A percentile compares a stretch with the other conserved stretches of the same genome.
Evolutionary conservation across 2,888 invertebrate genomes (phyloP).

Genomic region (Drosophila hamatofila): DNA sequence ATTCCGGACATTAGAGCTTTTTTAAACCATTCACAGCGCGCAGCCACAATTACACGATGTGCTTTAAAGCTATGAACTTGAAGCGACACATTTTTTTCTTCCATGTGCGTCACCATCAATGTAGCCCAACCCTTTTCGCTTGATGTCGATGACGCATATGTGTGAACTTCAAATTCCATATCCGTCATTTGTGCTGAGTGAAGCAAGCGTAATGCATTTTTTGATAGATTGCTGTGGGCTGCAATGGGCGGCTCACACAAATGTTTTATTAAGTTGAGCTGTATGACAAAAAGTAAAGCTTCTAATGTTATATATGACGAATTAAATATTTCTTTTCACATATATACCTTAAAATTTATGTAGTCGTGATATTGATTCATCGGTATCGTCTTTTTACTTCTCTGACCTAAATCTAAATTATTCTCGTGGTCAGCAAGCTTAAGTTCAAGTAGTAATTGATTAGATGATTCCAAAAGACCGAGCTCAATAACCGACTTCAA

Average conservation of each 20-base stretch:
- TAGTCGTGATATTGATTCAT: constrained; percentile 75
- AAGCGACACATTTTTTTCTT: constrained; percentile 13
- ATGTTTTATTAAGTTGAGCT: constrained; percentile 87
- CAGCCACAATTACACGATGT: constrained; percentile 89
- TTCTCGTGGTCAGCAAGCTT: constrained; percentile 66
- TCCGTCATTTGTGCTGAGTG: constrained; percentile 87
- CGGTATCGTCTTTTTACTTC: constrained; percentile 39
- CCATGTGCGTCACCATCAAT: background rate
- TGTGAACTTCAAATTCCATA: constrained; percentile 88
- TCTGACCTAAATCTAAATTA: constrained; percentile 55
- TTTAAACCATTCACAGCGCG: constrained; percentile 89
- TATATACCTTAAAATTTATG: constrained; percentile 78
- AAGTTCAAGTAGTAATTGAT: constrained; percentile 71
- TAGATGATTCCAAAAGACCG: constrained; percentile 86
- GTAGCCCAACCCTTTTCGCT: background rate
- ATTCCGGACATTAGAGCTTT: constrained; percentile 89
- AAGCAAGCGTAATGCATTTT: constrained; percentile 87
- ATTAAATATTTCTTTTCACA: background rate
- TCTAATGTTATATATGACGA: background rate
- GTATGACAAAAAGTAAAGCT: background rate
- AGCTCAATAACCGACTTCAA: constrained; percentile 87
- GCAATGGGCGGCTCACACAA: constrained; percentile 88
- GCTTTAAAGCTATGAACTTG: constrained; percentile 86
- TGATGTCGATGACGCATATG: constrained; percentile 40
- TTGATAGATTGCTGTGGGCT: constrained; percentile 87